phyloP scores from a whole-genome alignment of 2,888 invertebrate species.

The Nemotelus nigrinus region DNA sequence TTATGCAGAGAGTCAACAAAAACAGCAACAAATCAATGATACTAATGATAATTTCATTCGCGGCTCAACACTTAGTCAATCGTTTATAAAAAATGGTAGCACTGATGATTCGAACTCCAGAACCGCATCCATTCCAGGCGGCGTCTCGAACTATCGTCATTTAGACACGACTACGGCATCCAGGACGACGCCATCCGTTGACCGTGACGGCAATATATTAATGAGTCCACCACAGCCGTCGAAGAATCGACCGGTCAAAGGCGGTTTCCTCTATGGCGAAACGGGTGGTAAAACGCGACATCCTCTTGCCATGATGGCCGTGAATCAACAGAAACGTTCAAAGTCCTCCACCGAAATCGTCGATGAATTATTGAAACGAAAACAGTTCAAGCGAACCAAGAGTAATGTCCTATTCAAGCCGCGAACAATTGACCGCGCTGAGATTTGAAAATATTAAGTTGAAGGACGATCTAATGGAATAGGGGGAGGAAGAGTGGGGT shows the following conservation, averaged over 20 bases:
- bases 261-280: conserved; percentile 43
- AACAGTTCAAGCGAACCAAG: conserved; percentile 46
- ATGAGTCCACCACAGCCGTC: not conserved
- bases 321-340: conserved; percentile 58
- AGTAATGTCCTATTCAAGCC: conserved; percentile 46
- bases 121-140: not conserved
- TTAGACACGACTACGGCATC: conserved; percentile 32
- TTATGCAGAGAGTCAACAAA: conserved; percentile 35
- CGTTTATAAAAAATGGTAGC: conserved; percentile 60
- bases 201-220: conserved; percentile 41
- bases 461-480: not conserved
- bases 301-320: conserved; percentile 39
- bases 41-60: conserved; percentile 60
- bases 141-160: conserved; percentile 1
- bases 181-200: conserved; percentile 50
- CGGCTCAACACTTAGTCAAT: conserved; percentile 64
- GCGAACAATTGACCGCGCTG: conserved; percentile 48
- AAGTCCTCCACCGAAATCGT: conserved; percentile 60
- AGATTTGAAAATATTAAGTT: conserved; percentile 44
- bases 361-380: conserved; percentile 55
- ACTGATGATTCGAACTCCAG: not conserved
- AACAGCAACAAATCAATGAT: conserved; percentile 47
- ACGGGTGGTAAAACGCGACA: conserved; percentile 22
- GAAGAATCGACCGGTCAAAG: conserved; percentile 35
- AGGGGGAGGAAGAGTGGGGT: no score